phyloP scores from a whole-genome alignment of 2,113 vertebrate species.

The Lipophrys pholis region DNA sequence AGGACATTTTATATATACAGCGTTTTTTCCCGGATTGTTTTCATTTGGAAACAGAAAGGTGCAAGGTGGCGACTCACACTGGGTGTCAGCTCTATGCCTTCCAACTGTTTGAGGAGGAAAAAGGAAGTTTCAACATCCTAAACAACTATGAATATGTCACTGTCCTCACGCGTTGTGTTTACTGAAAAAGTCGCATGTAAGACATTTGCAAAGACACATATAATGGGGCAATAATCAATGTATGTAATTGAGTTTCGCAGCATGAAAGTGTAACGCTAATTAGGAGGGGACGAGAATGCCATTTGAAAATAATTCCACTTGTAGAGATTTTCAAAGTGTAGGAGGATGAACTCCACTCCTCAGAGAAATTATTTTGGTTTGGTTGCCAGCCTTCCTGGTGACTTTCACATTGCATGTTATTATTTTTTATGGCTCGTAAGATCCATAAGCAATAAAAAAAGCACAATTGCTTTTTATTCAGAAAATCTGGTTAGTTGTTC shows the following conservation, averaged over 20 bases:
- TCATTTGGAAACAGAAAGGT: conserved; percentile 70
- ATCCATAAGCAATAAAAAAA: no score
- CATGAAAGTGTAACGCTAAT: neutral
- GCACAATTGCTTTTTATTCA: no score
- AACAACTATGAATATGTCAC: conserved; percentile 50
- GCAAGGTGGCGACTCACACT: conserved; percentile 62
- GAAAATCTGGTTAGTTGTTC: no score
- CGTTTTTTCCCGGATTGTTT: conserved; percentile 65
- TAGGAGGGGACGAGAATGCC: neutral
- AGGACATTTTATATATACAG: conserved; percentile 78
- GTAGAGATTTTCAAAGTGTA: no score
- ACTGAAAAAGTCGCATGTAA: conserved; percentile 20
- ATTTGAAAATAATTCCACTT: conserved; percentile 1
- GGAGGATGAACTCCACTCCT: no score
- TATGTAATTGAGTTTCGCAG: conserved; percentile 3
- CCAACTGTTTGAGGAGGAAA: conserved; percentile 74
- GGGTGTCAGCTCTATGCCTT: conserved; percentile 72
- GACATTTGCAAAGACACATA: neutral
- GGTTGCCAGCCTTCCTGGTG: no score
- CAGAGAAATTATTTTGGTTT: no score
- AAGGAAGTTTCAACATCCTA: conserved; percentile 65
- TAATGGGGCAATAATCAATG: conserved; percentile 5
- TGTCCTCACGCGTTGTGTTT: conserved; percentile 36
- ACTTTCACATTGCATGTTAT: no score
- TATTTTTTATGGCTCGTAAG: no score